Evolutionary conservation across 2,113 vertebrate species (phyloP).

Genomic region (Miniopterus natalensis): DNA sequence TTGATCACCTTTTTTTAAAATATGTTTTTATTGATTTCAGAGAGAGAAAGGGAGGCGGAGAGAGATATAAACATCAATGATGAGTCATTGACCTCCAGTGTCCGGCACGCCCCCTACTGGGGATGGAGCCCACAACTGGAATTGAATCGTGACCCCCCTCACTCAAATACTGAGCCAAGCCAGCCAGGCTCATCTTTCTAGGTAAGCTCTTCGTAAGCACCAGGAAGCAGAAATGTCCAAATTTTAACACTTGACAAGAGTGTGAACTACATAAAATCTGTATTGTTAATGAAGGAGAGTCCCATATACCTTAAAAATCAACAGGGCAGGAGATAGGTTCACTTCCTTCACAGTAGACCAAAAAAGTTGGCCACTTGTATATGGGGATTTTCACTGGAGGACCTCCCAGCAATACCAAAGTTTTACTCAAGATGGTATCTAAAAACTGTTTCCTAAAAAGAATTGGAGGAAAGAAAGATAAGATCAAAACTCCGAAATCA

Average conservation of each 20-base stretch:
- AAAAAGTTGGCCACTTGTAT: background rate
- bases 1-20: no score
- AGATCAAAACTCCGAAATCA: conserved; percentile 10
- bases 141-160: no score
- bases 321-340: background rate
- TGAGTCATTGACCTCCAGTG: no score
- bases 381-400: background rate
- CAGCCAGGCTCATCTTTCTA: background rate
- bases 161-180: no score
- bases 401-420: background rate
- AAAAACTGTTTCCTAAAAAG: background rate
- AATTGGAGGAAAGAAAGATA: background rate
- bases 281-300: background rate
- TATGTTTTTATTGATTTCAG: no score
- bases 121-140: no score
- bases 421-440: background rate
- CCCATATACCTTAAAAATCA: background rate
- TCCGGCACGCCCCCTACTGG: no score
- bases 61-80: no score
- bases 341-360: background rate
- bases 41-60: no score
- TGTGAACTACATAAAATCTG: background rate
- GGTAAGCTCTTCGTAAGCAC: background rate
- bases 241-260: background rate
- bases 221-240: background rate